Evolutionary conservation across 2,113 vertebrate species (phyloP).

Genomic region (Dipodomys spectabilis): DNA sequence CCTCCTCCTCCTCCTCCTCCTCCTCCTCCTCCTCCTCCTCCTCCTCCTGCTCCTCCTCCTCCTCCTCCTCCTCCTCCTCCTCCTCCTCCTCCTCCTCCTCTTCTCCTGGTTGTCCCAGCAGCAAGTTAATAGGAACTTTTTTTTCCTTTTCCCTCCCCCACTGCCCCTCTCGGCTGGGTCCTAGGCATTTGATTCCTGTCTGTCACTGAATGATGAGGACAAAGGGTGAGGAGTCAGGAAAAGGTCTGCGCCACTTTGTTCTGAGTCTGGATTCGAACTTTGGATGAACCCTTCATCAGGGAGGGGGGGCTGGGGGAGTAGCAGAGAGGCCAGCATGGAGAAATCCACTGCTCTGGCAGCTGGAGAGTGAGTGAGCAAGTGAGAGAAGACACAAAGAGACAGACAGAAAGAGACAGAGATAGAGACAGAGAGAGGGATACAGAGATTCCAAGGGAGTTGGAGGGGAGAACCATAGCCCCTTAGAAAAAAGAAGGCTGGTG

Average conservation of each 20-base stretch:
- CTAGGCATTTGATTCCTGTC: conserved; percentile 88
- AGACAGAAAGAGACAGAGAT: background rate
- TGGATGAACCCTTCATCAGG: conserved; percentile 93
- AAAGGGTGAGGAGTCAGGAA: conserved; percentile 94
- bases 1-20: background rate
- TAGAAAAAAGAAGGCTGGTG: background rate
- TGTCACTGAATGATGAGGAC: conserved; percentile 90
- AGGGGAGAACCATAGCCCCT: background rate
- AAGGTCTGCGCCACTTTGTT: conserved; percentile 93
- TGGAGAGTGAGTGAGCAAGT: conserved; percentile 12
- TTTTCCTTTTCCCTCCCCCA: conserved; percentile 73
- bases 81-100: conserved; percentile 73
- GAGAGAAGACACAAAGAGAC: too few species aligned
- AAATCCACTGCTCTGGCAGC: conserved; percentile 36
- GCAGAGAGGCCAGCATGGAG: conserved; percentile 80
- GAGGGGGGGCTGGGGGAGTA: conserved; percentile 76
- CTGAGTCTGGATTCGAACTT: conserved; percentile 95
- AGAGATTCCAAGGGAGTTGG: background rate
- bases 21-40: conserved; percentile 74
- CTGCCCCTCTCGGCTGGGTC: conserved; percentile 77
- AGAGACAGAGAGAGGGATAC: background rate
- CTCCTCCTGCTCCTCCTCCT: conserved; percentile 58
- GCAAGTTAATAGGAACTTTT: too few species aligned
- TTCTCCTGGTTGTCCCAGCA: conserved; percentile 26
- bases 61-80: background rate